These are phyloP conservation scores for Pseudopodoces humilis DNA, from an alignment of 2,113 vertebrate genomes.

Conservation along the genomic window DNA sequence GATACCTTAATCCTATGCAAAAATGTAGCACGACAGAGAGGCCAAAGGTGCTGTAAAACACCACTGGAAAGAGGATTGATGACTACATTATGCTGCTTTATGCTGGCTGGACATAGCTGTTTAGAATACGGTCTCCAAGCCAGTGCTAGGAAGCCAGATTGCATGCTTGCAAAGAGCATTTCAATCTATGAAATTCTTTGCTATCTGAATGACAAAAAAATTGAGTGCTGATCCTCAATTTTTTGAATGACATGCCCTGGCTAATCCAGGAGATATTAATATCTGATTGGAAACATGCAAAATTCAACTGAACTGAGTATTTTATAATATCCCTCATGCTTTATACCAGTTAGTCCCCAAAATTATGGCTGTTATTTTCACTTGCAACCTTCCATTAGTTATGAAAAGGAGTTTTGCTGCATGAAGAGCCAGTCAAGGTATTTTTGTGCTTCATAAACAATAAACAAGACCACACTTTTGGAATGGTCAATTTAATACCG, in stretches of 20 bases:
- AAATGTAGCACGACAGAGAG: neutral
- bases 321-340: neutral
- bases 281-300: neutral
- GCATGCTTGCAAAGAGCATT: neutral
- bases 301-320: neutral
- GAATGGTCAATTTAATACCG: slow-evolving; percentile 13
- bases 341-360: neutral
- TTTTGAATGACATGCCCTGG: neutral
- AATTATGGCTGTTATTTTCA: neutral
- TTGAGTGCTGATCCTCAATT: neutral
- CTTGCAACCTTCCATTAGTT: neutral
- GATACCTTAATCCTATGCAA: neutral
- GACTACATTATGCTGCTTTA: neutral
- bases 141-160: neutral
- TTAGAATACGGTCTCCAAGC: neutral
- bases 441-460: neutral
- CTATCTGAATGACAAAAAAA: neutral
- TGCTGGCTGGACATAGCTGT: neutral
- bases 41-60: neutral
- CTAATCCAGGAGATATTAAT: neutral
- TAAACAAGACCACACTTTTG: slow-evolving; percentile 18
- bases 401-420: neutral
- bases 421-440: neutral
- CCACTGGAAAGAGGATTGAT: neutral
- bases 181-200: neutral